phyloP scores from a whole-genome alignment of 1,140 invertebrate genomes.

The Pectinophora gossypiella region DNA sequence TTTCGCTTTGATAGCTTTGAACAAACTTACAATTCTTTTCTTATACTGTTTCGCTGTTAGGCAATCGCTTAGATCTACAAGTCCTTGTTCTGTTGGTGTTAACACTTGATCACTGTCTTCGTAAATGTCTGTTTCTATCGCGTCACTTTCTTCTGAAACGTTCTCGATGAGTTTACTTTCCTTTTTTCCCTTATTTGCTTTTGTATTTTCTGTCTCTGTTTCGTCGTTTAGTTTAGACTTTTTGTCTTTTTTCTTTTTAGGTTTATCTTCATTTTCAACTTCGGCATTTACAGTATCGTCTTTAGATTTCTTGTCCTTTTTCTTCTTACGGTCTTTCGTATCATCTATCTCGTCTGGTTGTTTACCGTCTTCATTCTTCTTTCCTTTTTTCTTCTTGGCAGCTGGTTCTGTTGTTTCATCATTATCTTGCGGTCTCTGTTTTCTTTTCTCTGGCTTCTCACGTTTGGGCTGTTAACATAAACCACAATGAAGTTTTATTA shows the following conservation, averaged over 20 bases:
- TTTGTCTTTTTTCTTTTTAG: conserved; percentile 6
- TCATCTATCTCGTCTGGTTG: conserved; percentile 2
- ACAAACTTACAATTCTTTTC: conserved; percentile 34
- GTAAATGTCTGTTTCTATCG: conserved; percentile 48
- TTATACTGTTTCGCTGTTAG: conserved; percentile 36
- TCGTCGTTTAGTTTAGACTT: conserved; percentile 21
- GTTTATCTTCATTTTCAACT: not conserved
- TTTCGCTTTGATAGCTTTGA: conserved; percentile 39
- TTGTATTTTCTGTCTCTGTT: not conserved
- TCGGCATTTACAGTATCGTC: conserved; percentile 5
- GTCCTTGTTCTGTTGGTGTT: conserved; percentile 35
- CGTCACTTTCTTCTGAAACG: conserved; percentile 43
- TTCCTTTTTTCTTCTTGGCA: conserved; percentile 5
- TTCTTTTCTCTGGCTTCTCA: conserved; percentile 20
- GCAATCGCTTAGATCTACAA: conserved; percentile 49
- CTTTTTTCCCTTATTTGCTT: too few species aligned
- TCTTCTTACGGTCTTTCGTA: too few species aligned
- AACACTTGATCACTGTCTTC: conserved; percentile 38
- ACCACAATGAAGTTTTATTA: too few species aligned
- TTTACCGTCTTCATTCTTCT: conserved; percentile 7
- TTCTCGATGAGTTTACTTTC: conserved; percentile 18
- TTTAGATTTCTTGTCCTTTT: conserved; percentile 12
- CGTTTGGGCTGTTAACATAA: too few species aligned
- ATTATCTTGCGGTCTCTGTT: conserved; percentile 8
- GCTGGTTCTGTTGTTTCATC: not conserved